phyloP scores from a whole-genome alignment of 2,797 vertebrate genomes.

The Heliangelus exortis region DNA sequence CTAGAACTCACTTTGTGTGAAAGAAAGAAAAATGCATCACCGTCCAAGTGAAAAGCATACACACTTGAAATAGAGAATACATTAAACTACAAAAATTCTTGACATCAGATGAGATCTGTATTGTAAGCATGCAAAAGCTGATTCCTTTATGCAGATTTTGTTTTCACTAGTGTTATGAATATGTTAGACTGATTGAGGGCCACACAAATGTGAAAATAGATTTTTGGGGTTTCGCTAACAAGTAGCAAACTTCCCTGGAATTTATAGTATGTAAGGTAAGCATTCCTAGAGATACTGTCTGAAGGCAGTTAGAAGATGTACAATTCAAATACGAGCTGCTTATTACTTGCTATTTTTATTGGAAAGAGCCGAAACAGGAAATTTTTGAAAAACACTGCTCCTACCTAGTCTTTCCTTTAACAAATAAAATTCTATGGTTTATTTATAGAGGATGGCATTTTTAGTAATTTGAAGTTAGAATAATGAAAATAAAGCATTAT shows the following conservation, averaged over 20 bases:
- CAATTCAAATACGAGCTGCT: background rate
- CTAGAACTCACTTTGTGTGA: background rate
- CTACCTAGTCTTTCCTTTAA: background rate
- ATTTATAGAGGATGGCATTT: background rate
- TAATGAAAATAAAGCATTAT: background rate
- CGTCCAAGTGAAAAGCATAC: background rate
- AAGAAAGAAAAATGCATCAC: background rate
- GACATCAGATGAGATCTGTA: background rate
- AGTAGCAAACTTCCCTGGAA: constrained; percentile 38
- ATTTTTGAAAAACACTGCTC: constrained; percentile 15
- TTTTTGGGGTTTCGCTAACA: background rate
- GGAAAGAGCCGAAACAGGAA: constrained; percentile 1
- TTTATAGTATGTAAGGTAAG: constrained; percentile 31
- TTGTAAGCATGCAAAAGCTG: background rate
- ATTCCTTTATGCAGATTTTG: background rate
- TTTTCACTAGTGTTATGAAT: background rate
- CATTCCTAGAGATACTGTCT: constrained; percentile 26
- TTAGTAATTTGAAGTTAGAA: background rate
- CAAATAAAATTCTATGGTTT: background rate
- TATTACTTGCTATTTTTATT: constrained; percentile 15
- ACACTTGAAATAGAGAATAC: background rate
- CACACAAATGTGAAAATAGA: background rate
- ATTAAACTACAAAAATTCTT: background rate
- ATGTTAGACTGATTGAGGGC: background rate
- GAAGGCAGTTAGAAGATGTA: background rate